Evolutionary conservation across 2,888 invertebrate species (phyloP).

Genomic region (Hirtodrosophila alboralis): DNA sequence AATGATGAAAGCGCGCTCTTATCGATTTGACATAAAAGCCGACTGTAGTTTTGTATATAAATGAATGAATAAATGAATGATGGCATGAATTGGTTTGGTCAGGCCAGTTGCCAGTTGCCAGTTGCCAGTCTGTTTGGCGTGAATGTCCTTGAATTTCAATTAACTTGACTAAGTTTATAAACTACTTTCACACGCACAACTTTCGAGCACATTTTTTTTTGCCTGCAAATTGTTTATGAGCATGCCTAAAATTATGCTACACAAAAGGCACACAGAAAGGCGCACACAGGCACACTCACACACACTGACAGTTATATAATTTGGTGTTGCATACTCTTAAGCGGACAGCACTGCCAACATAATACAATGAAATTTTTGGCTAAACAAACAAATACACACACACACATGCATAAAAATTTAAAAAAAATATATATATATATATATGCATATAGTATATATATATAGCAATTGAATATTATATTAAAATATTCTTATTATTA

Average conservation of each 20-base stretch:
- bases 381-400: constrained; percentile 30
- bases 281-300: constrained; percentile 19
- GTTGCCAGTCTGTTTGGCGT: too few species aligned
- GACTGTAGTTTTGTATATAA: constrained; percentile 17
- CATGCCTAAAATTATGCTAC: constrained; percentile 68
- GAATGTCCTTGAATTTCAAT: constrained; percentile 73
- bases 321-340: constrained; percentile 56
- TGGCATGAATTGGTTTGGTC: constrained; percentile 1
- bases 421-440: not conserved
- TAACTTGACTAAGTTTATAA: constrained; percentile 44
- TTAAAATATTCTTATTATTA: too few species aligned
- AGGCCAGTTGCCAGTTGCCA: too few species aligned
- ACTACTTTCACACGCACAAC: constrained; percentile 32
- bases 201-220: constrained; percentile 8
- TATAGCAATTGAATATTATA: too few species aligned
- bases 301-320: constrained; percentile 52
- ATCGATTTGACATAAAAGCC: constrained; percentile 49
- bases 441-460: too few species aligned
- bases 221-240: constrained; percentile 48
- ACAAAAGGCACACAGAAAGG: constrained; percentile 8
- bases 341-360: constrained; percentile 41
- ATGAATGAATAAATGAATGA: not conserved
- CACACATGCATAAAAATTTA: constrained; percentile 14
- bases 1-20: constrained; percentile 35
- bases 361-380: constrained; percentile 16